Base-by-base conservation (phyloP, 1,140 invertebrate species). In the Solenopsis fugax region DNA sequence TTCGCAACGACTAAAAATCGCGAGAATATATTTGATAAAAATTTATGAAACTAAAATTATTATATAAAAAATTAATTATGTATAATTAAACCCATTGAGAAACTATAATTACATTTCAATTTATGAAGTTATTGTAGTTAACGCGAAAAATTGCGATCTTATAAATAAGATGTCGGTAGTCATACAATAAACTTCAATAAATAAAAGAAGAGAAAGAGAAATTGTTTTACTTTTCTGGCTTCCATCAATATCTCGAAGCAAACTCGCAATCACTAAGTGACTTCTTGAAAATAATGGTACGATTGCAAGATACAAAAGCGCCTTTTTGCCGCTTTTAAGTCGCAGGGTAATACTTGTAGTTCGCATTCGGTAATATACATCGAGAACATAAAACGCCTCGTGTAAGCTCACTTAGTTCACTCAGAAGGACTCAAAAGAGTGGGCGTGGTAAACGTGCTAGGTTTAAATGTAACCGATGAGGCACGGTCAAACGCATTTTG, bases 391-490 rank as follows among this genome's bases (percentile, higher is more conserved):
- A 72, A 82, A 60, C 16, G 77, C 21, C 34, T 69, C 18, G 41
- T 73, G 34, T 13, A 21, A 71, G 41, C 12, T 84, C 69, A 58
- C 24, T 84, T 75, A 73, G 18, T 29, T 29, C 29, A 29, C 29
- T 29, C 2, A 29, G 29, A 29, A 29, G 29, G 29, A 2, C 29
- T 29, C 13, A 72, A 58, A 58, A 71, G 41, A 81, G 60, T 21
- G 24, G 41, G 34, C 24, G 41, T 62, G 13, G 24, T 16, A 34
- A 62, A 67, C 24, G 45, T 67, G 65, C 72, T 73, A 76, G 54
- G 73, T 73, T 88, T 87, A 89, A 85, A 89, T 84, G 88, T 87
- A 87, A 90, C 86, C 78, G 84, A 76, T 85, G 73, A 87, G 65
- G 75, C 54, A 60, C 62, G 21, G 52, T 77, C 64, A 84, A 87